Conservation (phyloP, 2,888 invertebrate genomes). For the Chrysodeixis includens region DNA sequence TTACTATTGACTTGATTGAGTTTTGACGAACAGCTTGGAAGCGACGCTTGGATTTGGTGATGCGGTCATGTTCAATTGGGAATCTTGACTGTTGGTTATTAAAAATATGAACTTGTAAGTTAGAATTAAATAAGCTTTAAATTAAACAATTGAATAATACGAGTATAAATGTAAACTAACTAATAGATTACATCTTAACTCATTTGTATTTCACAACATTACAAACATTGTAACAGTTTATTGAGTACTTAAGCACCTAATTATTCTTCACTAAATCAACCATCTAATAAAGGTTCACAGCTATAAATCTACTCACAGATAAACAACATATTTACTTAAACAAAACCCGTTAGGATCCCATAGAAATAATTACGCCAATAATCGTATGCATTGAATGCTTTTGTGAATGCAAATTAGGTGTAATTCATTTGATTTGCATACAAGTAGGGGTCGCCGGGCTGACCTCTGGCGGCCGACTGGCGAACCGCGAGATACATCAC, state of each 20-base stretch:
- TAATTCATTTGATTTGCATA: conserved; percentile 60
- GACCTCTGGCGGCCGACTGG: conserved; percentile 27
- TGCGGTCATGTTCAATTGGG: not conserved
- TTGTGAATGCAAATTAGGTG: conserved; percentile 51
- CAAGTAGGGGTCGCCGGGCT: conserved; percentile 52
- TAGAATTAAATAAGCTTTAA: too few species aligned
- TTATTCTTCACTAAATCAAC: not conserved
- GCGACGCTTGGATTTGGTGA: not conserved
- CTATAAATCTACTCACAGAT: not conserved
- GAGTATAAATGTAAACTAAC: too few species aligned
- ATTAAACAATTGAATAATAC: too few species aligned
- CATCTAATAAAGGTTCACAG: not conserved
- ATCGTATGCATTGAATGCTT: conserved; percentile 25
- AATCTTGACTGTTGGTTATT: not conserved
- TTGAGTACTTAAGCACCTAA: not conserved
- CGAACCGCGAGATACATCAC: conserved; percentile 43
- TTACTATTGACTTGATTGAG: too few species aligned
- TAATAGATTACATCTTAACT: too few species aligned
- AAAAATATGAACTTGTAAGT: too few species aligned
- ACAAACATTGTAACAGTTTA: not conserved
- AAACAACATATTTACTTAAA: not conserved
- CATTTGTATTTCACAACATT: too few species aligned
- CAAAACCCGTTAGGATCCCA: not conserved
- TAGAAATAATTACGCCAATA: conserved; percentile 32
- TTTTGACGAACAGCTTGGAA: not conserved